Conservation (phyloP, 2,113 vertebrate genomes). For the Synchiropus splendidus region DNA sequence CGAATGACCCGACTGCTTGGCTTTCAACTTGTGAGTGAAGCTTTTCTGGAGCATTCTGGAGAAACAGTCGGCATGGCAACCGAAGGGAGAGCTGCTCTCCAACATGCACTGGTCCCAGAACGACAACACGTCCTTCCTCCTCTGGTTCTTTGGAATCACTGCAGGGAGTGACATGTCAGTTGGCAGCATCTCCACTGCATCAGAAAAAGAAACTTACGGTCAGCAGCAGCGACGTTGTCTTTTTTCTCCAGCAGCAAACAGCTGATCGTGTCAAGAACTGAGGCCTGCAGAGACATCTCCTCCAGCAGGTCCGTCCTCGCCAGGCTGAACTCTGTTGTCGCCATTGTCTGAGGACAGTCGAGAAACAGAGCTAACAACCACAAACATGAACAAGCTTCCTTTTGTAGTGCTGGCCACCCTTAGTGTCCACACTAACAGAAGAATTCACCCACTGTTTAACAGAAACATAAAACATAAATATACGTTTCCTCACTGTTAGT, state of each 20-base stretch:
- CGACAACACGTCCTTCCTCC: constrained; percentile 65
- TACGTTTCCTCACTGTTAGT: too few relatives aligned
- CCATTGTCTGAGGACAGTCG: constrained; percentile 40
- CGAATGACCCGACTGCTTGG: constrained; percentile 78
- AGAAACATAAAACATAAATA: too few relatives aligned
- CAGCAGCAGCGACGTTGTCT: constrained; percentile 30
- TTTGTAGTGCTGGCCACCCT: too few relatives aligned
- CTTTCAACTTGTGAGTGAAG: constrained; percentile 73
- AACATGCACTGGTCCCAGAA: constrained; percentile 78
- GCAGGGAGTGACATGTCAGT: constrained; percentile 52
- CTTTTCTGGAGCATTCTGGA: constrained; percentile 68
- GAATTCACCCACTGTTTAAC: too few relatives aligned
- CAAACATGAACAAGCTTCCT: too few relatives aligned
- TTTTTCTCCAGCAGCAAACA: constrained; percentile 50
- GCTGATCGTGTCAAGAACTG: constrained; percentile 51
- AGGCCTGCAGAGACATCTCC: constrained; percentile 52
- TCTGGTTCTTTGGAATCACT: constrained; percentile 77
- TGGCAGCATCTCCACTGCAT: not conserved
- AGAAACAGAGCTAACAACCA: too few relatives aligned
- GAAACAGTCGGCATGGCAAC: constrained; percentile 64
- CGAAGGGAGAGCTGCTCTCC: constrained; percentile 64
- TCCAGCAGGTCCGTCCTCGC: constrained; percentile 50
- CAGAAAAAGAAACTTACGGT: constrained; percentile 43
- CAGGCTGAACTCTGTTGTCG: constrained; percentile 22
- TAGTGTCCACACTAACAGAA: too few relatives aligned